phyloP scores from a whole-genome alignment of 2,888 invertebrate genomes.

The Dione vanillae region DNA sequence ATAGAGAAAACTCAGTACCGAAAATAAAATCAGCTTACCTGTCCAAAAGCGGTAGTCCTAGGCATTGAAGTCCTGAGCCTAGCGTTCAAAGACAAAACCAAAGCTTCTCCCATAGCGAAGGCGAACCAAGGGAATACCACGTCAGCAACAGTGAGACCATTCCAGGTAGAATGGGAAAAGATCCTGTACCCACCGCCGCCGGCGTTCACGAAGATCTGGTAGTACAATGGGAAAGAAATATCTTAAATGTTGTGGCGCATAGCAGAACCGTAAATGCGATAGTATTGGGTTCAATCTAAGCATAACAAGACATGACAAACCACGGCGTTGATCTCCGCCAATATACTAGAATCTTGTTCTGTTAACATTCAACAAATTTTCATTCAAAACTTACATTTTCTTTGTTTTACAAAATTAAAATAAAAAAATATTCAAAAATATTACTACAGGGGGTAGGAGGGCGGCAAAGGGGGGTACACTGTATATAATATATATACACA shows the following conservation, averaged over 20 bases:
- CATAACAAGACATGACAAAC: no score
- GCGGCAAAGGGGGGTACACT: no score
- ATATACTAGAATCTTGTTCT: no score
- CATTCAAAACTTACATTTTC: no score
- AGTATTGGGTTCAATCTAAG: no score
- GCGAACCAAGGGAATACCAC: slow-evolving; percentile 96
- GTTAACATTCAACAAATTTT: no score
- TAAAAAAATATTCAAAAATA: no score
- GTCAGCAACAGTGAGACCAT: slow-evolving; percentile 93
- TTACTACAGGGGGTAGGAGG: no score
- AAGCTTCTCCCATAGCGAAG: slow-evolving; percentile 94
- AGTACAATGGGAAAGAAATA: background rate
- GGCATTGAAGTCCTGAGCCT: slow-evolving; percentile 87
- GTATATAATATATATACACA: no score
- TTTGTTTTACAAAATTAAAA: no score
- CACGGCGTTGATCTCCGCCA: no score
- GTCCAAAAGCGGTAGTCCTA: slow-evolving; percentile 74
- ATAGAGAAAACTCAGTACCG: background rate
- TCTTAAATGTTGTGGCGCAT: background rate
- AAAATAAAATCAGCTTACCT: slow-evolving; percentile 56
- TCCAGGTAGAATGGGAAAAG: slow-evolving; percentile 92
- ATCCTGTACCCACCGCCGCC: slow-evolving; percentile 93
- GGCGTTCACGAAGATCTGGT: slow-evolving; percentile 91
- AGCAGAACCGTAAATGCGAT: no score
- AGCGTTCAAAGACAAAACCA: slow-evolving; percentile 89